Evolutionary conservation across 2,888 invertebrate species (phyloP).

Genomic region (Athripsodes cinereus): DNA sequence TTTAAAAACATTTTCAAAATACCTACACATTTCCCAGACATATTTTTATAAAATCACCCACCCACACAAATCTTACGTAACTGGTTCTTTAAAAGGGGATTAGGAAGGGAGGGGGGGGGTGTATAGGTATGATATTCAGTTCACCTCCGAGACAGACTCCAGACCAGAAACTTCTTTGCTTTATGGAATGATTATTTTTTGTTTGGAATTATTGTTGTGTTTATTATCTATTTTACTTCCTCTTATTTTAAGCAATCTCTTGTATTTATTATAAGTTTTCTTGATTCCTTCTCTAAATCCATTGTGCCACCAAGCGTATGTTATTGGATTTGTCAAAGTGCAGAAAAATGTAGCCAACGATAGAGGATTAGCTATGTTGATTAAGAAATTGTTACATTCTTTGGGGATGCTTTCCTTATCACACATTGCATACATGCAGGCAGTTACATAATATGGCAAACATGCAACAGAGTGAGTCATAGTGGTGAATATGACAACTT

Average conservation of each 20-base stretch:
- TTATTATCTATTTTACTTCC: too few relatives aligned
- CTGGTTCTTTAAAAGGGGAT: too few relatives aligned
- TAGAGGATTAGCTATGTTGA: constrained; percentile 37
- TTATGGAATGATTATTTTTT: too few relatives aligned
- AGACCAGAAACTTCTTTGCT: too few relatives aligned
- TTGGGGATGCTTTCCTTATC: neutral
- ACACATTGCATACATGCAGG: neutral
- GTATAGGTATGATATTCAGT: too few relatives aligned
- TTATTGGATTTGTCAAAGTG: constrained; percentile 57
- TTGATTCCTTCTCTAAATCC: constrained; percentile 51
- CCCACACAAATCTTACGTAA: too few relatives aligned
- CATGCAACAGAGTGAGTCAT: constrained; percentile 56
- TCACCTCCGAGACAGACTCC: too few relatives aligned
- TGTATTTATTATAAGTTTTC: constrained; percentile 31
- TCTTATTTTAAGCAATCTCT: constrained; percentile 22
- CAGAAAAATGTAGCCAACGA: constrained; percentile 55
- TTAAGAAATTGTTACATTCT: neutral
- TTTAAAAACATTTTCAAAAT: too few relatives aligned
- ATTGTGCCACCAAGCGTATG: constrained; percentile 67
- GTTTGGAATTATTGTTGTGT: too few relatives aligned
- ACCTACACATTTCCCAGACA: too few relatives aligned
- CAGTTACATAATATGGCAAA: constrained; percentile 51
- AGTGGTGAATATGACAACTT: constrained; percentile 55
- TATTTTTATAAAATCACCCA: too few relatives aligned
- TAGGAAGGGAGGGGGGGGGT: too few relatives aligned